Base-by-base conservation (phyloP, 2,113 vertebrate species). In the Chaenogobius annularis region DNA sequence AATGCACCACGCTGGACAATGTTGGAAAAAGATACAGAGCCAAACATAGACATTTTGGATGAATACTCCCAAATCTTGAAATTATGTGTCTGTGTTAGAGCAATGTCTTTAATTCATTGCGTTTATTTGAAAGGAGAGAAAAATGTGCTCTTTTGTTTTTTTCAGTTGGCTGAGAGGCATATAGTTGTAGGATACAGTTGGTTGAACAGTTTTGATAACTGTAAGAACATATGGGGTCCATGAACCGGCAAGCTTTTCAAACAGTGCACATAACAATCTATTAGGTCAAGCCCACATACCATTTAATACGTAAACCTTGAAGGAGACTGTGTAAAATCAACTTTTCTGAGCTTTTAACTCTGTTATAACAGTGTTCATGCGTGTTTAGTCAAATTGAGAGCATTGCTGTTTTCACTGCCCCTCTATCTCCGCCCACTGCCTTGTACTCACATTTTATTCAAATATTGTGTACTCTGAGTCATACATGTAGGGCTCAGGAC, bases 1-100 rank as follows among this genome's bases (percentile, higher is more conserved):
- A 78, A 75, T 19, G 50, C 1, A 0, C 72, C 59, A n/a, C 61
- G 75, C 50, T 73, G 70, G 31, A 46, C 72, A 14, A 3, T 10
- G 44, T 61, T 58, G 14, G 40, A 48, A 47, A 20, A 52, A 26
- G 37, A 81, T 47, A 6, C 56, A 59, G 56, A 66, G 46, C 64
- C n/a, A 73, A 44, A 52, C 54, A 63, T 19, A 63, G 56, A 17
- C n/a, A n/a, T n/a, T n/a, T n/a, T n/a, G n/a, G n/a, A n/a, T n/a
- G n/a, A n/a, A n/a, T n/a, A n/a, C n/a, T n/a, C n/a, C n/a, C n/a
- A n/a, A n/a, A n/a, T n/a, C n/a, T n/a, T n/a, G n/a, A n/a, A n/a
- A n/a, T n/a, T n/a, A n/a, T n/a, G n/a, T n/a, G n/a, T n/a, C n/a
- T n/a, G n/a, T 47, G 5, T 47, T 43, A 23, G 48, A 12, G 59